Evolutionary conservation across 2,888 invertebrate genomes (phyloP).

Genomic region (Euphydryas editha): DNA sequence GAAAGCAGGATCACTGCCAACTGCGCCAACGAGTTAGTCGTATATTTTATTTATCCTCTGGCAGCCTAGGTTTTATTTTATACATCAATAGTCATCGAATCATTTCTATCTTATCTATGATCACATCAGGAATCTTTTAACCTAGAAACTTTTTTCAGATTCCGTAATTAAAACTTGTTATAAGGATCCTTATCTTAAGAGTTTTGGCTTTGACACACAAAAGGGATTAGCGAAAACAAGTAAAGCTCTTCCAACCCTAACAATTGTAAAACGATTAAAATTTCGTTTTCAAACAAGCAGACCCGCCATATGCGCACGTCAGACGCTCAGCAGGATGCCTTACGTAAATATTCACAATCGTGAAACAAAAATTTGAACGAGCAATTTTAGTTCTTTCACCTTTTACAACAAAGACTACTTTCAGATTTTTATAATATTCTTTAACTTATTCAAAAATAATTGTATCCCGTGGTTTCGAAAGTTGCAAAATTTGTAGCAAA

Average conservation of each 20-base stretch:
- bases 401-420: neutral
- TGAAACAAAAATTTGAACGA: conserved; percentile 38
- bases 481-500: conserved; percentile 58
- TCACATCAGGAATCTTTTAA: neutral
- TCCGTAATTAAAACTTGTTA: neutral
- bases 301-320: conserved; percentile 64
- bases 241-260: conserved; percentile 32
- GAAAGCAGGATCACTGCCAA: too few relatives aligned
- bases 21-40: too few relatives aligned
- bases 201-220: conserved; percentile 37
- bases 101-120: neutral
- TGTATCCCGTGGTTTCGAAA: conserved; percentile 68
- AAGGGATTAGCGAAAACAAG: conserved; percentile 38
- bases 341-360: conserved; percentile 42
- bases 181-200: conserved; percentile 26
- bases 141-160: neutral
- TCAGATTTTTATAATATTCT: neutral
- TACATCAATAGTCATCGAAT: too few relatives aligned
- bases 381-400: conserved; percentile 5
- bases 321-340: conserved; percentile 55
- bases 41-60: too few relatives aligned
- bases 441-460: conserved; percentile 47
- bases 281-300: conserved; percentile 48
- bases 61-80: too few relatives aligned
- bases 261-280: conserved; percentile 49